Base-by-base conservation (phyloP, 2,113 vertebrate species). In the Diadophis punctatus region DNA sequence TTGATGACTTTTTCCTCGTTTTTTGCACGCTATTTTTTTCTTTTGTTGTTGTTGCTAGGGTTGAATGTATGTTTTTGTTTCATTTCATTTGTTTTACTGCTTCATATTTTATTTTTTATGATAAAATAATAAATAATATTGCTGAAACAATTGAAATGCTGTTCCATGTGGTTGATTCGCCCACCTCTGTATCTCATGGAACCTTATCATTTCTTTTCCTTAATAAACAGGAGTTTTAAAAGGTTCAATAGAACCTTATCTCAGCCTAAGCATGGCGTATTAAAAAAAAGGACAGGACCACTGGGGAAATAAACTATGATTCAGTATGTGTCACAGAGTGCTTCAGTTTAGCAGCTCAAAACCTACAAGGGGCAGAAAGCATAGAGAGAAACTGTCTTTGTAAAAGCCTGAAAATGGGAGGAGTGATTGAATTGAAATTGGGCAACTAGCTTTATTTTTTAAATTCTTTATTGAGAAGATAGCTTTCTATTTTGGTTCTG, bases 171-270 rank as follows among this genome's bases (percentile, higher is more conserved):
- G 23, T 1, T 27, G 8, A 53, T 94, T 0, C 92, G 2, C 90
- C 7, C 85, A 1, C 52, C 60, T 8, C 90, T 80, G 46, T 14
- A 12, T 14, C 7, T 48, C 46, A 48, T 1, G 60, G 93, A 94
- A 93, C 68, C 87, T 58, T 53, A 34, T 85, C 25, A 90, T 90
- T 91, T 68, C 4, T 87, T 94, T 88, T 93, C 25, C 43, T 1
- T 1, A 53, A 34, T 0, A 93, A 43, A 89, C 93, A 91, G 94
- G 23, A 10, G 92, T n/a, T 8, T 16, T 89, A 92, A 93, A 94
- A 68, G 20, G 30, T 90, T 87, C 89, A 92, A 12, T 51, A 91
- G 49, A 93, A 94, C 18, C 2, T 95, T 95, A 94, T 94, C 87
- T 94, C 91, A 94, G 1, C 6, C n/a, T 93, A n/a, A 91, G 52